Conservation (phyloP, 2,113 vertebrate species). For the Glaucomys volans region DNA sequence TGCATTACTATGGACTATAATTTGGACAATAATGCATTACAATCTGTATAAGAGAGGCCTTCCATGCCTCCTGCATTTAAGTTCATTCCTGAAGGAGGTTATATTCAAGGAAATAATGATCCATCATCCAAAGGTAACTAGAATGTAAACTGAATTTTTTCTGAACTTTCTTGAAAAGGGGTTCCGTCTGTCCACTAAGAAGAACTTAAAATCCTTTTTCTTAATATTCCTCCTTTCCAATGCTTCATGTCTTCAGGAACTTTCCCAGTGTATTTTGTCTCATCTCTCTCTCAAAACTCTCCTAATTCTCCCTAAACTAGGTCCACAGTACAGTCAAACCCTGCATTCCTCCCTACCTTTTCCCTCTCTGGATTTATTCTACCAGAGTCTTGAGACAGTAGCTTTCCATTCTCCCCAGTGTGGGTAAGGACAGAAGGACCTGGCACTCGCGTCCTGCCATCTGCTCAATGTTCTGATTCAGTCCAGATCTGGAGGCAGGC, state of each 20-base stretch:
- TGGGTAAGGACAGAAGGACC: background rate
- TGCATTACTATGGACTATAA: no score
- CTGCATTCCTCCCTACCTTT: background rate
- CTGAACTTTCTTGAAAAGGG: background rate
- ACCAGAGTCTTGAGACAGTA: background rate
- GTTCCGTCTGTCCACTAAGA: conserved; percentile 22
- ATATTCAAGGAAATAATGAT: background rate
- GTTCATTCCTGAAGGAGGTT: background rate
- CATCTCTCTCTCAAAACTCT: background rate
- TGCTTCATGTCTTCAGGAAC: background rate
- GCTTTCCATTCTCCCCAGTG: background rate
- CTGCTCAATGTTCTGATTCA: background rate
- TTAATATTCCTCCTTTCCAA: background rate
- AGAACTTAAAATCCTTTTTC: background rate
- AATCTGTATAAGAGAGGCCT: background rate
- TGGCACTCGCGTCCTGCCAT: background rate
- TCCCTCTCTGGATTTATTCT: background rate
- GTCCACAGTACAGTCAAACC: background rate
- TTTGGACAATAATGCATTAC: no score
- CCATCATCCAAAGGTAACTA: background rate
- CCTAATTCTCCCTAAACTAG: background rate
- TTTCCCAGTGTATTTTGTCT: background rate
- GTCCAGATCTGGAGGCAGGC: background rate
- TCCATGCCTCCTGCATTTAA: background rate
- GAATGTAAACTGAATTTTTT: background rate